phyloP scores from a whole-genome alignment of 2,888 invertebrate genomes.

The Lepeophtheirus nordmannii region DNA sequence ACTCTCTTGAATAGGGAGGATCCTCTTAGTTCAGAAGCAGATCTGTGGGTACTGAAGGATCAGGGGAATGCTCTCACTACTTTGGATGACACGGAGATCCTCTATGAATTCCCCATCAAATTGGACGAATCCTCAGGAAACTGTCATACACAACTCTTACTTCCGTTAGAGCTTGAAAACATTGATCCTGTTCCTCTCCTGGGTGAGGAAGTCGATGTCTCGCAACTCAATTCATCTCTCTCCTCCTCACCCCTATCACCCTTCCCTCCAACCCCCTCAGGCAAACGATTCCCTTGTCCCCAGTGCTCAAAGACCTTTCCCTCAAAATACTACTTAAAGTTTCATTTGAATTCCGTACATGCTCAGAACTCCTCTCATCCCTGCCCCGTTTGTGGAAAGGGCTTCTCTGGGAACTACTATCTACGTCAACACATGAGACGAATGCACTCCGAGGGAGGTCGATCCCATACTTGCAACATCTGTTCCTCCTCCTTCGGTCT shows the following conservation, averaged over 20 bases:
- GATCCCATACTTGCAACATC: constrained; percentile 33
- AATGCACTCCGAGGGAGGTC: constrained; percentile 36
- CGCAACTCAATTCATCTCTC: no score
- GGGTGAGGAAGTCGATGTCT: no score
- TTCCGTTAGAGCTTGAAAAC: background rate
- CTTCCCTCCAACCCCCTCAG: no score
- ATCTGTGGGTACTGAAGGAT: background rate
- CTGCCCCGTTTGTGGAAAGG: constrained; percentile 35
- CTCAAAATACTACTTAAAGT: constrained; percentile 11
- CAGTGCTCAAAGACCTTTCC: constrained; percentile 13
- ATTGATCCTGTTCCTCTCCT: background rate
- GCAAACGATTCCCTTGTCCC: background rate
- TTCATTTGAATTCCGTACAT: constrained; percentile 8
- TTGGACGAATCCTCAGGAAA: background rate
- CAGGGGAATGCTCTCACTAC: background rate
- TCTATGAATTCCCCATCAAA: constrained; percentile 1
- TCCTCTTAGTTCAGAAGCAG: background rate
- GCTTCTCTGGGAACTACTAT: constrained; percentile 38
- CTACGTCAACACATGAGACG: constrained; percentile 34
- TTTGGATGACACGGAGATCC: background rate
- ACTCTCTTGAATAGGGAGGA: background rate
- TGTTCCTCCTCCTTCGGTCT: constrained; percentile 33
- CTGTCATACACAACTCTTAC: background rate
- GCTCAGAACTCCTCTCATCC: constrained; percentile 29
- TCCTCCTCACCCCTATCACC: no score